Evolutionary conservation across 2,888 invertebrate species (phyloP).

Genomic region (Apotomis capreana): DNA sequence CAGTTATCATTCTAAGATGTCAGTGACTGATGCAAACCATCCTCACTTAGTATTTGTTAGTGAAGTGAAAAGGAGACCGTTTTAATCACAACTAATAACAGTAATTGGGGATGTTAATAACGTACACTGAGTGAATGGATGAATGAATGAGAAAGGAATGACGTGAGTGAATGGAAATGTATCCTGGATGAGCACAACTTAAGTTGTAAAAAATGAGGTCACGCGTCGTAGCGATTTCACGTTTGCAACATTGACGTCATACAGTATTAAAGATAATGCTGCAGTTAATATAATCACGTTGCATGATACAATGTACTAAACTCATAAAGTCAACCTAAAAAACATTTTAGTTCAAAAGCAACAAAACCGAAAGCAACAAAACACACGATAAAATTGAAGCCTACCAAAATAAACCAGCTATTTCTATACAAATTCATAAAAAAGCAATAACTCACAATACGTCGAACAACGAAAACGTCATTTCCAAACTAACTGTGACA

Average conservation of each 20-base stretch:
- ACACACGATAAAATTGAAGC: constrained; percentile 1
- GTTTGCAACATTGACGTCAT: neutral
- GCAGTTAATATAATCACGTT: neutral
- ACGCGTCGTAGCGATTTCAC: neutral
- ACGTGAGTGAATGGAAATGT: constrained; percentile 1
- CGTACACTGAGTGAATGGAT: constrained; percentile 14
- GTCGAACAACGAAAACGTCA: constrained; percentile 20
- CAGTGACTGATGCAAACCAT: constrained; percentile 29
- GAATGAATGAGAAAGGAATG: constrained; percentile 21
- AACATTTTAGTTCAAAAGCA: neutral
- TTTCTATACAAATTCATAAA: constrained; percentile 34
- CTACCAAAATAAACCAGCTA: constrained; percentile 16
- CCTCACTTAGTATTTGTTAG: constrained; percentile 15
- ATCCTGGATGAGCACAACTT: neutral
- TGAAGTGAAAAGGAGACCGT: constrained; percentile 18
- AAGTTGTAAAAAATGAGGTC: no score
- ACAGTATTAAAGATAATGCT: no score
- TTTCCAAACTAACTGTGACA: constrained; percentile 37
- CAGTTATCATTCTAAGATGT: constrained; percentile 22
- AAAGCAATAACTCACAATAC: constrained; percentile 31
- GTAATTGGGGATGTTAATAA: constrained; percentile 22
- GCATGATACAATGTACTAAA: neutral
- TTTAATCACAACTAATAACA: constrained; percentile 27
- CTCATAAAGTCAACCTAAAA: neutral
- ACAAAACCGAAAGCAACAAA: constrained; percentile 11